phyloP scores from a whole-genome alignment of 2,797 vertebrate species.

The Lithobates sylvaticus region DNA sequence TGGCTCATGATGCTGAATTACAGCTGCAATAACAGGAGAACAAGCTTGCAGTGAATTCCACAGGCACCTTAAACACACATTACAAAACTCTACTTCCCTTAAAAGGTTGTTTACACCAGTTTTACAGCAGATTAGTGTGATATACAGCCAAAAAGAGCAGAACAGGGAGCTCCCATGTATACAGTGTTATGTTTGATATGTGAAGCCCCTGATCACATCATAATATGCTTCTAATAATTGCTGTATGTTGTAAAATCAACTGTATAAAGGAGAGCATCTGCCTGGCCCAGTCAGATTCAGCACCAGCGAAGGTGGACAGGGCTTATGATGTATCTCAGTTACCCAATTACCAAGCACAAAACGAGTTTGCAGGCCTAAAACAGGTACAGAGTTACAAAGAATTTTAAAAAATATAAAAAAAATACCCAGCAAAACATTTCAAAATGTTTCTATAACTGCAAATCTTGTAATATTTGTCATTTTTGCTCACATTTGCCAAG shows the following conservation, averaged over 20 bases:
- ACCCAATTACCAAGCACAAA: background rate
- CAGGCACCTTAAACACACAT: constrained; percentile 30
- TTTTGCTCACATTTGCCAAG: too few relatives aligned
- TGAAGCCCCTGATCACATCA: background rate
- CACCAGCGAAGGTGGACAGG: constrained; percentile 39
- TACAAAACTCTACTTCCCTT: constrained; percentile 20
- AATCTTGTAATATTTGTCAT: too few relatives aligned
- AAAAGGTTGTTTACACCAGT: constrained; percentile 13
- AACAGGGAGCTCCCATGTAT: too few relatives aligned
- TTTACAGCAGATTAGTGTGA: constrained; percentile 14
- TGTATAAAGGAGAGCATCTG: background rate
- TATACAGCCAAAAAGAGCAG: background rate
- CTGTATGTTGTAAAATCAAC: background rate
- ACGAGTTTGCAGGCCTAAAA: background rate
- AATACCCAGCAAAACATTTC: too few relatives aligned
- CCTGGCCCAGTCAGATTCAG: constrained; percentile 30
- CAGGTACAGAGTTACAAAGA: too few relatives aligned
- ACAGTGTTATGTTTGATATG: background rate
- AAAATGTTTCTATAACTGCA: too few relatives aligned
- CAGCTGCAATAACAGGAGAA: constrained; percentile 45
- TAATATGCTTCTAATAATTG: background rate
- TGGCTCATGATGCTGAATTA: constrained; percentile 32
- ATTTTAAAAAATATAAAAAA: too few relatives aligned
- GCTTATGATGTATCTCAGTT: background rate
- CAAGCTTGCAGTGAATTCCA: constrained; percentile 23